Percentiles rank a stretch among this genome's conserved stretches.
phyloP scores from a whole-genome alignment of 2,888 invertebrate genomes.

The Oscheius sp. region DNA sequence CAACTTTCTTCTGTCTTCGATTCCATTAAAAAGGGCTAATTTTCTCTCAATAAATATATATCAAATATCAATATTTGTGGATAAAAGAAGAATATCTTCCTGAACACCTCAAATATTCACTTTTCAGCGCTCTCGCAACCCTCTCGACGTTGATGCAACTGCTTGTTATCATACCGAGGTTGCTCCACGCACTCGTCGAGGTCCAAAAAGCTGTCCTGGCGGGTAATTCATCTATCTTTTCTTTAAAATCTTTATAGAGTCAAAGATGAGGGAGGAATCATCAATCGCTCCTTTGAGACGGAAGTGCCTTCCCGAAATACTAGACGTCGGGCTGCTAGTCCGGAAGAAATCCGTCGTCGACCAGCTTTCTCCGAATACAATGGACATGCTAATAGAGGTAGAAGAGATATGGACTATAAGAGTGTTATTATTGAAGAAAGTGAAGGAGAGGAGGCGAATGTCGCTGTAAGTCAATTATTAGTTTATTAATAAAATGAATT shows the following conservation, averaged over 20 bases:
- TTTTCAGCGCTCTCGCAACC: not conserved
- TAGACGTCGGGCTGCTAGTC: conserved; percentile 2
- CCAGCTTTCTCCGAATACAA: conserved; percentile 15
- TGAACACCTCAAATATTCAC: too few species aligned
- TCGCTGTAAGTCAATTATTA: not conserved
- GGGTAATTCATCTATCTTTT: not conserved
- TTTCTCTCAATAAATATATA: too few species aligned
- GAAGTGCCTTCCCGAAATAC: not conserved
- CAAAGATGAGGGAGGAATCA: not conserved
- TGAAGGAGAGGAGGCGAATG: not conserved
- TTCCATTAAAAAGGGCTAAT: too few species aligned
- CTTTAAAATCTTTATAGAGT: not conserved
- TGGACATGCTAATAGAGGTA: not conserved
- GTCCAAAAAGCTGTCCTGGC: conserved; percentile 13
- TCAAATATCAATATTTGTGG: too few species aligned
- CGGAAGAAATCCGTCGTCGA: not conserved
- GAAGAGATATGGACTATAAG: conserved; percentile 4
- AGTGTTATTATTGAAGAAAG: not conserved
- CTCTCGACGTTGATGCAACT: not conserved
- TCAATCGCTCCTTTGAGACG: conserved; percentile 25
- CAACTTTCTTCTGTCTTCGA: too few species aligned
- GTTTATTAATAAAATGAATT: not conserved
- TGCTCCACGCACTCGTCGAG: conserved; percentile 11
- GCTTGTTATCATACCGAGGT: conserved; percentile 24
- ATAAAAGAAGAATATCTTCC: too few species aligned